These are phyloP conservation scores for Saturnia japonica DNA, from an alignment of 2,888 invertebrate species.

Conservation along the genomic window DNA sequence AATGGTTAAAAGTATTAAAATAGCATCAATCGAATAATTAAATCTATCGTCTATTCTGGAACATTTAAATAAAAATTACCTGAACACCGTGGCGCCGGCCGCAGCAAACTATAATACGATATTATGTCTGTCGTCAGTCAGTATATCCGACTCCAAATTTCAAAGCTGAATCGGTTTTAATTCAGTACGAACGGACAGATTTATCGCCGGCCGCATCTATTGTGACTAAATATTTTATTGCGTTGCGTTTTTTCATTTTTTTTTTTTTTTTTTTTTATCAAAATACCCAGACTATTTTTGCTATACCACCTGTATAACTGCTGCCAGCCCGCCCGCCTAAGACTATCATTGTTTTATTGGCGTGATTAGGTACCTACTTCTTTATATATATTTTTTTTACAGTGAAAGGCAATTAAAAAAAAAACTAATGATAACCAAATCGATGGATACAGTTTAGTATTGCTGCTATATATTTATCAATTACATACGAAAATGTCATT, in stretches of 20 bases:
- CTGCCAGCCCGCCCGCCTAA: not conserved
- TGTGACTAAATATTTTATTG: conserved; percentile 56
- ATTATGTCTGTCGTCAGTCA: conserved; percentile 56
- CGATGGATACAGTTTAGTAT: no score
- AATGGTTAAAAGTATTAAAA: not conserved
- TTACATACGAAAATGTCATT: no score
- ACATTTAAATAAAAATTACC: conserved; percentile 14
- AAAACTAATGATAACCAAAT: no score
- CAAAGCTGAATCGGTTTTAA: conserved; percentile 58
- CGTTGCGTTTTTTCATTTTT: conserved; percentile 53
- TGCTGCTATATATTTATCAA: no score
- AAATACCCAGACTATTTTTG: conserved; percentile 1
- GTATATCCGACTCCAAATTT: conserved; percentile 52
- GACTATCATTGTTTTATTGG: no score
- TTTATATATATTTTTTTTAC: no score
- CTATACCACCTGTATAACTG: conserved; percentile 12
- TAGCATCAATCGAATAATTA: not conserved
- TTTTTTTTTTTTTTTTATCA: conserved; percentile 11
- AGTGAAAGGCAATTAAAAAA: no score
- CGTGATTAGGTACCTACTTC: no score
- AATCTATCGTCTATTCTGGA: not conserved
- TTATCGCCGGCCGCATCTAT: conserved; percentile 57
- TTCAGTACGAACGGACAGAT: conserved; percentile 59
- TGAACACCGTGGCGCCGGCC: conserved; percentile 27
- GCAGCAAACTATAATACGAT: conserved; percentile 53